A percentile compares a stretch with the other conserved stretches of the same genome.
These are phyloP conservation scores for Karalla daura DNA, from an alignment of 2,797 vertebrate genomes.

Conservation along the genomic window DNA sequence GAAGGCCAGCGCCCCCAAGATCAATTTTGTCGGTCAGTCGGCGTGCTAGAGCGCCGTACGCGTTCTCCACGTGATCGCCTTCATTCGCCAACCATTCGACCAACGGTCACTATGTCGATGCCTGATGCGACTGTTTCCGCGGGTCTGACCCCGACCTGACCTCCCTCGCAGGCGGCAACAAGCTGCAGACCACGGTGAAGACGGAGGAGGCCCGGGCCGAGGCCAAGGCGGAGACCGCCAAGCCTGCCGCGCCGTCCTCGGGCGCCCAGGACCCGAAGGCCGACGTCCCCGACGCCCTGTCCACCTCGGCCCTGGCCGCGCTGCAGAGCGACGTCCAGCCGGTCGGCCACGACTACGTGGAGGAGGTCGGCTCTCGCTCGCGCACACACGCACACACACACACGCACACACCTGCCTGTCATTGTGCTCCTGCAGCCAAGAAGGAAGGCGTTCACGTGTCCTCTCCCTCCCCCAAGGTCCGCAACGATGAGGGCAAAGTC, in stretches of 20 bases:
- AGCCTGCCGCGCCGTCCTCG: slow-evolving; percentile 53
- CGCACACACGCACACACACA: too few species aligned
- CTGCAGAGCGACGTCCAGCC: slow-evolving; percentile 97
- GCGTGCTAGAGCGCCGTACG: too few species aligned
- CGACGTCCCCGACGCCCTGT: slow-evolving; percentile 85
- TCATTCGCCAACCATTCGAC: too few species aligned
- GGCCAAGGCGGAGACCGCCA: slow-evolving; percentile 81
- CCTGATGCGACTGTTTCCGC: too few species aligned
- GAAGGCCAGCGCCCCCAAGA: slow-evolving; percentile 95
- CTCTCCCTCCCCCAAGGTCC: slow-evolving; percentile 84
- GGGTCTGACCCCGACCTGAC: too few species aligned
- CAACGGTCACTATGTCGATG: too few species aligned
- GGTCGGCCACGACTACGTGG: slow-evolving; percentile 97
- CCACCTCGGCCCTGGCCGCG: slow-evolving; percentile 89
- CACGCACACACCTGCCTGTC: too few species aligned
- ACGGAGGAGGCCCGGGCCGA: slow-evolving; percentile 88
- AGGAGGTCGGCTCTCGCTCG: slow-evolving; percentile 88
- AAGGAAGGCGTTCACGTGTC: too few species aligned
- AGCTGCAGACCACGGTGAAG: slow-evolving; percentile 93
- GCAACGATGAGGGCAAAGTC: slow-evolving; percentile 98
- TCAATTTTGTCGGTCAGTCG: slow-evolving; percentile 98
- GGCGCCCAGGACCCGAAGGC: slow-evolving; percentile 69
- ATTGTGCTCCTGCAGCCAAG: too few species aligned
- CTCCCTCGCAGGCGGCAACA: slow-evolving; percentile 89
- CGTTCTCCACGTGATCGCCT: too few species aligned